Evolutionary conservation across 2,113 vertebrate genomes (phyloP).

Genomic region (Oriolus oriolus): DNA sequence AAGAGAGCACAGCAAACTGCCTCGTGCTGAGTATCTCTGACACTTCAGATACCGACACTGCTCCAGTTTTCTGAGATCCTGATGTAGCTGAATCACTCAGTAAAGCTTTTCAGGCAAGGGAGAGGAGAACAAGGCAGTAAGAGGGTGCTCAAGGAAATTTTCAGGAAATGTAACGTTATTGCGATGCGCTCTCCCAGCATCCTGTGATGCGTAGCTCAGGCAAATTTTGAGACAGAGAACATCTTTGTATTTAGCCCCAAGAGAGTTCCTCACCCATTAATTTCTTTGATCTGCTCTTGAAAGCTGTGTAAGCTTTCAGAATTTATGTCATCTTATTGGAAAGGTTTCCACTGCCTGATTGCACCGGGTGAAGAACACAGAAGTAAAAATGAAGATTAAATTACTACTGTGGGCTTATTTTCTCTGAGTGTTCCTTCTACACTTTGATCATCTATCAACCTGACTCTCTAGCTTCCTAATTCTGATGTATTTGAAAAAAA

Average conservation of each 20-base stretch:
- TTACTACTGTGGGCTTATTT: neutral
- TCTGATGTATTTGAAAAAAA: neutral
- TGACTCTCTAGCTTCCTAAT: neutral
- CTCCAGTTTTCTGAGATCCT: neutral
- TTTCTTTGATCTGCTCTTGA: neutral
- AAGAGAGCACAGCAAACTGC: neutral
- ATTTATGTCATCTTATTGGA: neutral
- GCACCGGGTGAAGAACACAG: neutral
- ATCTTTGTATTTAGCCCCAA: neutral
- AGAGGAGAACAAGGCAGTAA: neutral
- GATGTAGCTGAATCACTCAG: neutral
- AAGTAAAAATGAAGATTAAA: neutral
- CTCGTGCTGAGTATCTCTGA: neutral
- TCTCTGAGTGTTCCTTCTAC: neutral
- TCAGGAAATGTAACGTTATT: neutral
- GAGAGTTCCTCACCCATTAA: neutral
- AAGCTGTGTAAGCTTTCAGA: neutral
- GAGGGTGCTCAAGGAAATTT: neutral
- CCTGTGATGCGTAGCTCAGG: neutral
- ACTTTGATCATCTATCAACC: neutral
- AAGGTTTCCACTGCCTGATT: neutral
- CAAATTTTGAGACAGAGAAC: neutral
- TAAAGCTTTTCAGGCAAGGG: neutral
- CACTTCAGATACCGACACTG: neutral
- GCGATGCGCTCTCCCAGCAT: rapidly evolving